A percentile compares a stretch with the other conserved stretches of the same genome.
Conservation (phyloP, 2,113 vertebrate species). For the Lucifuga dentata region DNA sequence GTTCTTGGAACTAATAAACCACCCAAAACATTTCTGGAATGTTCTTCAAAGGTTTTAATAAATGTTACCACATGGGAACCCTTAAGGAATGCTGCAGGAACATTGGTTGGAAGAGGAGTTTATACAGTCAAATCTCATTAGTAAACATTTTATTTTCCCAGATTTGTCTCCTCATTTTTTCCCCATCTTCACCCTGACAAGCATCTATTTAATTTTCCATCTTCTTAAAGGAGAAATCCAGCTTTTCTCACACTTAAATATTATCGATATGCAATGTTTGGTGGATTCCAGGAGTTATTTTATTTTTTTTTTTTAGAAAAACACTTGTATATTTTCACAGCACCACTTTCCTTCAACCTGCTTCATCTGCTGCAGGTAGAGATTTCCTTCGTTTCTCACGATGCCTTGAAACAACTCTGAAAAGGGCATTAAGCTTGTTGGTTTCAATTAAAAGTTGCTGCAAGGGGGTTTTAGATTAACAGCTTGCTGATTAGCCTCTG, state of each 20-base stretch:
- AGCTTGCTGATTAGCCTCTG: not conserved
- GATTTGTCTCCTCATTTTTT: no score
- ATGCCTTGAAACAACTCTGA: constrained; percentile 3
- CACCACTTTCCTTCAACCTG: not conserved
- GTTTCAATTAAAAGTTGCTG: constrained; percentile 26
- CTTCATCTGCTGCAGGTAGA: not conserved
- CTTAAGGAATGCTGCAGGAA: no score
- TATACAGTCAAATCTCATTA: no score
- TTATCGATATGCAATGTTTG: not conserved
- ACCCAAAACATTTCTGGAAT: no score
- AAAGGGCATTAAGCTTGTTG: not conserved
- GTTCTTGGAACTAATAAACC: no score
- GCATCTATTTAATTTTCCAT: no score
- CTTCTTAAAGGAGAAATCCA: no score
- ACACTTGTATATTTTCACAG: not conserved
- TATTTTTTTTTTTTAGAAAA: not conserved
- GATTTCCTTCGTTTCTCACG: constrained; percentile 25
- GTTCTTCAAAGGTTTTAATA: no score
- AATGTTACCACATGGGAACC: no score
- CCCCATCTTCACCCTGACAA: no score
- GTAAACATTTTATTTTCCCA: no score
- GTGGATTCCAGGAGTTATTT: constrained; percentile 16
- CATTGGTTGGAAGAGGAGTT: no score
- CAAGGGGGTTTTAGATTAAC: constrained; percentile 23
- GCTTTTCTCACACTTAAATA: not conserved